A percentile compares a stretch with the other conserved stretches of the same genome.
These are phyloP conservation scores for Drosophila histrio DNA, from an alignment of 2,888 invertebrate species.

Conservation along the genomic window DNA sequence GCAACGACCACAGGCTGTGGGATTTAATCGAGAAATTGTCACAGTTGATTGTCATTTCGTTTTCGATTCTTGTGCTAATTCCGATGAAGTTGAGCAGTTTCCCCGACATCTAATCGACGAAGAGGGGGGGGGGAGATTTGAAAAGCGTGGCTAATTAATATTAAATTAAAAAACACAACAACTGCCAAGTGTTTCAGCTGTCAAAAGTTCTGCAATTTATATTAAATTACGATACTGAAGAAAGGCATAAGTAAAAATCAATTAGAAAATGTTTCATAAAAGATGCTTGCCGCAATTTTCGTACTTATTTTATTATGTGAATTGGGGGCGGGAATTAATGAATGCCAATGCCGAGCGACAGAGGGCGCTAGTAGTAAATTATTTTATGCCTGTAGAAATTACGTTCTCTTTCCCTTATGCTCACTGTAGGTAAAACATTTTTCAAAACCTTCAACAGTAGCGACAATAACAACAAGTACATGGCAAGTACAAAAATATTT, in stretches of 20 bases:
- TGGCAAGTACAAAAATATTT: constrained; percentile 61
- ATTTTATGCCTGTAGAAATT: constrained; percentile 34
- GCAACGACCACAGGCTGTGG: constrained; percentile 30
- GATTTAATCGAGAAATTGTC: constrained; percentile 53
- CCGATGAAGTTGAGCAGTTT: background rate
- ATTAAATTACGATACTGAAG: constrained; percentile 61
- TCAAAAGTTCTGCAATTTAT: constrained; percentile 76
- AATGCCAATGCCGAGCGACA: constrained; percentile 27
- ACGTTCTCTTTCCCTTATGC: background rate
- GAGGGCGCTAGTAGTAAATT: constrained; percentile 51
- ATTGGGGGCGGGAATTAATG: constrained; percentile 28
- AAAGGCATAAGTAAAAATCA: constrained; percentile 59
- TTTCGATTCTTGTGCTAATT: constrained; percentile 27
- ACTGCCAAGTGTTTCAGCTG: constrained; percentile 62
- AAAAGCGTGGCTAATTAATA: constrained; percentile 45
- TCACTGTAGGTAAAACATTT: constrained; percentile 34
- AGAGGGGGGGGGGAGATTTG: background rate
- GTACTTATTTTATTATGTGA: constrained; percentile 7
- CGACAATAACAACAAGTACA: constrained; percentile 24
- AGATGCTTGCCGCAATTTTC: constrained; percentile 61
- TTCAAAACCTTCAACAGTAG: constrained; percentile 30
- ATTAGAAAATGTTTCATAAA: constrained; percentile 67
- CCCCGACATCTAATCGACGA: background rate
- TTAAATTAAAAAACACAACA: too few relatives aligned
- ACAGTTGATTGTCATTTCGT: constrained; percentile 63